phyloP scores from a whole-genome alignment of 2,797 vertebrate species.

The Heliangelus exortis region DNA sequence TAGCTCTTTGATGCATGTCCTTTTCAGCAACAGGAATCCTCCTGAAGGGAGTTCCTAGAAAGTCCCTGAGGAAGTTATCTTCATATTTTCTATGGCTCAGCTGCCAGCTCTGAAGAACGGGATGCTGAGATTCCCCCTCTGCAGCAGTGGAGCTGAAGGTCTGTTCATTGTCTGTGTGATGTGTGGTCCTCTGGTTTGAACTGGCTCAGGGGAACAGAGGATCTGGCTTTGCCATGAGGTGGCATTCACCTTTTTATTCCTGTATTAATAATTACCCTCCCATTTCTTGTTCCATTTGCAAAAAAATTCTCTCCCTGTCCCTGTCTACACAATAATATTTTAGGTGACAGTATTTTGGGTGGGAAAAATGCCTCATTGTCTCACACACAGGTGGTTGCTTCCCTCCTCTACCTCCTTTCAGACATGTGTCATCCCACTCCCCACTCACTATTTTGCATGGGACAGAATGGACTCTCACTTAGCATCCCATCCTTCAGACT shows the following conservation, averaged over 20 bases:
- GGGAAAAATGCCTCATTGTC: neutral
- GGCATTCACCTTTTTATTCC: neutral
- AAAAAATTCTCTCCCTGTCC: neutral
- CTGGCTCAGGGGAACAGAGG: neutral
- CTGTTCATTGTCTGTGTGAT: neutral
- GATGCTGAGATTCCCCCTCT: neutral
- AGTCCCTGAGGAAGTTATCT: constrained; percentile 39
- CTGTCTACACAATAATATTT: neutral
- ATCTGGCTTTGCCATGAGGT: neutral
- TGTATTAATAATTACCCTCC: neutral
- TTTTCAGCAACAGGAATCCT: constrained; percentile 51
- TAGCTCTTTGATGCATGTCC: constrained; percentile 38
- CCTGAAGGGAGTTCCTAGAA: constrained; percentile 61
- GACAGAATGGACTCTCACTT: neutral
- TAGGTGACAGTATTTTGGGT: neutral
- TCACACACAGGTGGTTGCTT: neutral
- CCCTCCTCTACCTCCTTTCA: neutral
- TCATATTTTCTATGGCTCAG: constrained; percentile 5
- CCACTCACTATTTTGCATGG: neutral
- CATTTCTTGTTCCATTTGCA: neutral
- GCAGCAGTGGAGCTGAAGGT: neutral
- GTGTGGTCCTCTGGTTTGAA: neutral
- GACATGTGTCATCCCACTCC: neutral
- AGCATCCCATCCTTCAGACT: neutral
- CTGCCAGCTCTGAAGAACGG: neutral